A percentile compares a stretch with the other conserved stretches of the same genome.
Evolutionary conservation across 2,797 vertebrate species (phyloP).

Genomic region (Crenichthys baileyi): DNA sequence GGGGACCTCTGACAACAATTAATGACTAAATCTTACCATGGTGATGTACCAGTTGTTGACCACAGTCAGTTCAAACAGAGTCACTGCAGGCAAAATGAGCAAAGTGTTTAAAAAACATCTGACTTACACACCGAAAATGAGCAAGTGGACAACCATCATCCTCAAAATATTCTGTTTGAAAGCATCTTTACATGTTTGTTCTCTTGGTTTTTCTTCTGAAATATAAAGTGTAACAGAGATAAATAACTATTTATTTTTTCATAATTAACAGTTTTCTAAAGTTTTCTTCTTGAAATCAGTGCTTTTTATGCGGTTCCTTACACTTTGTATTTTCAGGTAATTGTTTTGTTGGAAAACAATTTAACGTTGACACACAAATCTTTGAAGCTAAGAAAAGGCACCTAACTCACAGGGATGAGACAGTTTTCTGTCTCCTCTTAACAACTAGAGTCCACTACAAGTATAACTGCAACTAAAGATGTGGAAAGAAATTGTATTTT

Average conservation of each 20-base stretch:
- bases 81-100: slow-evolving; percentile 81
- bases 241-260: neutral
- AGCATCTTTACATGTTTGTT: neutral
- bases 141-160: neutral
- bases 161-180: neutral
- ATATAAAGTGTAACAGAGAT: neutral
- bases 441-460: neutral
- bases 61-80: slow-evolving; percentile 95
- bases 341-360: neutral
- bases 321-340: neutral
- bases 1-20: neutral
- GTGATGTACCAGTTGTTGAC: slow-evolving; percentile 99
- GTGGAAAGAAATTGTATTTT: neutral
- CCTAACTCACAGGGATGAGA: neutral
- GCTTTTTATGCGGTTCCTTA: neutral
- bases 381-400: neutral
- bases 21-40: slow-evolving; percentile 84
- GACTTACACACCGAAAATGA: neutral
- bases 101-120: neutral
- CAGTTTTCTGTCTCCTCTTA: neutral
- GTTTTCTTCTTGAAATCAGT: neutral
- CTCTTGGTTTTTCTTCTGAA: neutral
- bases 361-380: neutral
- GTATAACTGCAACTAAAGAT: neutral
- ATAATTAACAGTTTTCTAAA: neutral